Percentiles rank a stretch among this genome's conserved stretches.
These are phyloP conservation scores for Neostethus bicornis DNA, from an alignment of 2,797 vertebrate genomes.

Conservation along the genomic window DNA sequence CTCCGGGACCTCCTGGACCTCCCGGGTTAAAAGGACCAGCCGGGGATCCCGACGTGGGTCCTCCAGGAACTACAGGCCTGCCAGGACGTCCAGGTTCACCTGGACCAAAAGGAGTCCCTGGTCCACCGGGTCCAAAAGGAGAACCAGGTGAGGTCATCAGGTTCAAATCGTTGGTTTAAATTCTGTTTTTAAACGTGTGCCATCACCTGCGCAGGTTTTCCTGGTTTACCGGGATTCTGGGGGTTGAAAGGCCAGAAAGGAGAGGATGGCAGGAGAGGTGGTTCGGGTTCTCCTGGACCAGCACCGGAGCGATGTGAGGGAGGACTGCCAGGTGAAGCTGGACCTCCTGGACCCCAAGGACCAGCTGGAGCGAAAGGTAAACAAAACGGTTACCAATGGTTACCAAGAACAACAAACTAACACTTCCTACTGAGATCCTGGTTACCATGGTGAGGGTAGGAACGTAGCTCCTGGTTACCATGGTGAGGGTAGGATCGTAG, in stretches of 20 bases:
- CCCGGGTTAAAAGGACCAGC: slow-evolving; percentile 67
- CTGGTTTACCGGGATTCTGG: slow-evolving; percentile 48
- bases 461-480: too few relatives aligned
- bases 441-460: too few relatives aligned
- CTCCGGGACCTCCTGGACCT: slow-evolving; percentile 60
- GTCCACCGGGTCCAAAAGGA: slow-evolving; percentile 61
- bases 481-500: too few relatives aligned
- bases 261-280: slow-evolving; percentile 56
- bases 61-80: slow-evolving; percentile 61
- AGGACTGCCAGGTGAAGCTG: slow-evolving; percentile 42
- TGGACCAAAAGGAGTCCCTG: slow-evolving; percentile 79
- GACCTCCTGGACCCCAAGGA: slow-evolving; percentile 49
- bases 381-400: too few relatives aligned
- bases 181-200: too few relatives aligned
- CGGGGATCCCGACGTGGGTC: slow-evolving; percentile 63
- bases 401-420: too few relatives aligned
- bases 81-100: slow-evolving; percentile 56
- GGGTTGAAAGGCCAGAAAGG: slow-evolving; percentile 71
- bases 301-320: slow-evolving; percentile 17
- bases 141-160: slow-evolving; percentile 52
- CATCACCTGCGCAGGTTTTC: slow-evolving; percentile 41
- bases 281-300: slow-evolving; percentile 44
- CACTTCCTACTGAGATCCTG: too few relatives aligned
- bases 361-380: slow-evolving; percentile 58
- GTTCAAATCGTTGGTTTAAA: background rate